Base-by-base conservation (phyloP, 1,140 invertebrate genomes). In the Riptortus pedestris region DNA sequence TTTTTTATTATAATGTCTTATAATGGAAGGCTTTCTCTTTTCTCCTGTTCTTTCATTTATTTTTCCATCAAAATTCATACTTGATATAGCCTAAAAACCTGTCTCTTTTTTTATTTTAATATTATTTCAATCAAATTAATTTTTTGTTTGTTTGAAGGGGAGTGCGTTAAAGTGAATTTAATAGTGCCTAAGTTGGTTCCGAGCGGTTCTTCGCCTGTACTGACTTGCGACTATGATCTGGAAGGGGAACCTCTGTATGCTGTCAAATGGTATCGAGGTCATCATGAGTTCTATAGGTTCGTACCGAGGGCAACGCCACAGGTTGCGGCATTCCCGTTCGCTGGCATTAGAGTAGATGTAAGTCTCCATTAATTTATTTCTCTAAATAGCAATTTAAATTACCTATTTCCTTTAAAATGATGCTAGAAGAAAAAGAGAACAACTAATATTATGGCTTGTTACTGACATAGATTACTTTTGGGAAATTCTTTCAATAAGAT, bases 231-330 rank as follows among this genome's bases (percentile, higher is more conserved):
- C 71, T 91, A 87, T 72, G 86, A 90, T 74, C 77, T 86, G 72
- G 86, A 88, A 71, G 80, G 80, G 28, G 86, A 87, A 67, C 80
- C 80, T 28, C 77, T 92, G 62, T 91, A 91, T 76, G 83, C 86
- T 64, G 86, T 92, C 69, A 91, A 91, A 78, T 92, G 88, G 88
- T 91, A 92, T 75, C 80, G 84, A 66, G 84, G 82, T 33, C 79
- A 80, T 66, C 75, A 78, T 59, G 84, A 85, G 72, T 86, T 86
- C 73, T 83, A 80, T 75, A 75, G 81, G 64, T 83, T 78, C 67
- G 75, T 76, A 11, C 79, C 81, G 16, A 78, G 76, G 52, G 79
- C 80, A 68, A 71, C 71, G 22, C 80, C 80, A 52, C 73, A 76
- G 27, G 73, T 76, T 64, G 80, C 80, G 70, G 77, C 75, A 31